Base-by-base conservation (phyloP, 2,113 vertebrate species). In the Siniperca chuatsi region DNA sequence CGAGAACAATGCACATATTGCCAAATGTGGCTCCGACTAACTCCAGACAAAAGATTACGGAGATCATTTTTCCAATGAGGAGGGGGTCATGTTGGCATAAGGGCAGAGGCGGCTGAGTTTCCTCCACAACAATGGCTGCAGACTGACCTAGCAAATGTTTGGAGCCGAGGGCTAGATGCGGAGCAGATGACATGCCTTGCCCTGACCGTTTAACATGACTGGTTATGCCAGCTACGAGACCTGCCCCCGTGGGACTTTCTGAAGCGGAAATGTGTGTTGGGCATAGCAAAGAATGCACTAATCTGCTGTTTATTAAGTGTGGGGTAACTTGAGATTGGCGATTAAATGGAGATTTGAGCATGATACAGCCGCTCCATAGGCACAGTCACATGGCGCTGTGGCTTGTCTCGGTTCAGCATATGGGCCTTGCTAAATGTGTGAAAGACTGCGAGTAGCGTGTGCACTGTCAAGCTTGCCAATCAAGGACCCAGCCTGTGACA, bases 291-390 rank as follows among this genome's bases (percentile, higher is more conserved):
- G 96, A 97, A 97, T 96, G 96, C 92, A 95, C 95, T 97, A 97
- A 96, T 97, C 97, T 97, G 96, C 93, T 97, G 96, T 97, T 98
- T 98, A 98, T 98, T 98, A 98, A 97, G 96, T 96, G 95, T 94
- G 93, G 94, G 94, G 97, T 96, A 97, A 98, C 96, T 94, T 95
- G 97, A 98, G 97, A 97, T 95, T 95, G 96, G 95, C 92, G 96
- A 98, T 99, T 98, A 98, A 98, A 97, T 95, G 93, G 96, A 97
- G 97, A 98, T 98, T 98, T 98, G 95, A 95, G 94, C 90, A 84
- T 89, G 92, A 96, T 96, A 88, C 91, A 81, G 81, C 85, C 84
- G 48, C 87, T 87, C 95, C 84, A 82, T 90, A 93, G 95, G 93
- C 94, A 82, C 92, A 91, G 92, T 96, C 96, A 93, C 94, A 90